These are phyloP conservation scores for Diabrotica balteata DNA, from an alignment of 2,888 invertebrate species.

Conservation along the genomic window DNA sequence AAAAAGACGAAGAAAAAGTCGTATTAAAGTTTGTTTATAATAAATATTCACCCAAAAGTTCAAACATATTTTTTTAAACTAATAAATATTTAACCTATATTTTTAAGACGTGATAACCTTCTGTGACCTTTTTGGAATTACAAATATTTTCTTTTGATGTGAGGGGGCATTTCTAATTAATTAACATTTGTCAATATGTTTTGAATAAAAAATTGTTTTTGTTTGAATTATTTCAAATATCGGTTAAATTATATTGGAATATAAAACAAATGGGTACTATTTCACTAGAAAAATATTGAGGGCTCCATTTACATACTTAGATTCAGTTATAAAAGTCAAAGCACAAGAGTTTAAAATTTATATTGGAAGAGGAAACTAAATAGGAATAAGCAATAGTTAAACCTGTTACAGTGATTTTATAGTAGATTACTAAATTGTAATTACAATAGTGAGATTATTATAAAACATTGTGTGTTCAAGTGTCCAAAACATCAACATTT, in stretches of 20 bases:
- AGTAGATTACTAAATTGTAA: too few relatives aligned
- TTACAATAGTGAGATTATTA: too few relatives aligned
- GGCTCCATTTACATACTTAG: too few relatives aligned
- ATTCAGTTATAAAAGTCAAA: too few relatives aligned
- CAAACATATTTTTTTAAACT: constrained; percentile 14
- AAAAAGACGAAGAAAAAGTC: constrained; percentile 5
- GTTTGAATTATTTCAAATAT: not conserved
- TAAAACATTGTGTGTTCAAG: too few relatives aligned
- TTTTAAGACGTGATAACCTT: constrained; percentile 18
- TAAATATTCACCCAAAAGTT: constrained; percentile 8
- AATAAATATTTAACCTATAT: constrained; percentile 21
- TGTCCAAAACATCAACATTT: too few relatives aligned
- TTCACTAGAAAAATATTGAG: not conserved
- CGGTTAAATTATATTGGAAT: not conserved
- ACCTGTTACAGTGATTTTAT: too few relatives aligned
- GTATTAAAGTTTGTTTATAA: constrained; percentile 14
- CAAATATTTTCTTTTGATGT: constrained; percentile 14
- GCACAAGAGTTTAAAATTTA: too few relatives aligned
- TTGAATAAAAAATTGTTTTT: not conserved
- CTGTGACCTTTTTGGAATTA: constrained; percentile 6
- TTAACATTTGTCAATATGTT: constrained; percentile 4
- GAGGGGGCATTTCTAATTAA: constrained; percentile 12
- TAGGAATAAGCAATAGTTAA: too few relatives aligned
- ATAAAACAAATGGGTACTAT: not conserved
- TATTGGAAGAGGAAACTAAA: too few relatives aligned